Percentiles rank a stretch among this genome's conserved stretches.
Evolutionary conservation across 2,888 invertebrate genomes (phyloP).

Genomic region (Merodon equestris): DNA sequence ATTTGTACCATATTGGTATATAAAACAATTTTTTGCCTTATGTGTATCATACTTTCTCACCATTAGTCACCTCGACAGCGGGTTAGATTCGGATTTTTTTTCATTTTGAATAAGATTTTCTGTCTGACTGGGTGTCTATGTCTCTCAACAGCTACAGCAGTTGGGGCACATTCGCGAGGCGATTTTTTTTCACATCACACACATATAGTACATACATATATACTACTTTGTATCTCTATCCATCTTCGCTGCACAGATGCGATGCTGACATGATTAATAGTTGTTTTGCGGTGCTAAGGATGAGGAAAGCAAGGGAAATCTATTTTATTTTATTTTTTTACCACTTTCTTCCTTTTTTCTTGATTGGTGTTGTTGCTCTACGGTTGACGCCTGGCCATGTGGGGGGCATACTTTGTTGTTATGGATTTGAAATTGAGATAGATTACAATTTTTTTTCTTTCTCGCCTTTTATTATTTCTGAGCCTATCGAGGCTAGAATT

Average conservation of each 20-base stretch:
- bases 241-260: constrained; percentile 61
- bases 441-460: constrained; percentile 48
- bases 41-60: constrained; percentile 38
- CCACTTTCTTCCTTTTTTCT: constrained; percentile 12
- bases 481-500: constrained; percentile 42
- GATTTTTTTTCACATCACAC: too few species aligned
- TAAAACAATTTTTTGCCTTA: constrained; percentile 17
- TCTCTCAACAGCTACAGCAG: constrained; percentile 35
- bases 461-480: constrained; percentile 13
- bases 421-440: constrained; percentile 66
- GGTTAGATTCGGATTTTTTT: constrained; percentile 59
- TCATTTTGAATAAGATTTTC: constrained; percentile 29
- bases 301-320: constrained; percentile 23
- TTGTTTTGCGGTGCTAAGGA: constrained; percentile 61
- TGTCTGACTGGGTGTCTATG: constrained; percentile 62
- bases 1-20: constrained; percentile 30
- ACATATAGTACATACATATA: constrained; percentile 16
- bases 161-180: constrained; percentile 33
- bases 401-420: constrained; percentile 59
- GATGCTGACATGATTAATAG: constrained; percentile 68
- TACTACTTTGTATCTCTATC: constrained; percentile 56
- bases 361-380: constrained; percentile 33
- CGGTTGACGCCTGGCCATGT: constrained; percentile 59
- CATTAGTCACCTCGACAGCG: constrained; percentile 66
- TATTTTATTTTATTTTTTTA: neutral